phyloP scores from a whole-genome alignment of 2,797 vertebrate genomes.

The Sebastes ruberrimus region DNA sequence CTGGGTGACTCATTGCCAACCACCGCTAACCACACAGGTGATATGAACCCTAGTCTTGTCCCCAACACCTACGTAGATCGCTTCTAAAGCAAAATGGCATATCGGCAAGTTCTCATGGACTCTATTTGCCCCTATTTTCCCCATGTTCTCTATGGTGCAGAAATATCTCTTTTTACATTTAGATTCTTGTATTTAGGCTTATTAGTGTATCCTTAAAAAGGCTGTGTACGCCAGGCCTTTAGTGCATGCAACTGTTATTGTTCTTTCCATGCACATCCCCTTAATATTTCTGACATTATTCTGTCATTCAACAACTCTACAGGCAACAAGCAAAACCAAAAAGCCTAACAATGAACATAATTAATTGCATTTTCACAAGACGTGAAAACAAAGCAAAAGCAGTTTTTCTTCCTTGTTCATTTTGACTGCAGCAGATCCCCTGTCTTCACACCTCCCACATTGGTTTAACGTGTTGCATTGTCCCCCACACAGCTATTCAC shows the following conservation, averaged over 20 bases:
- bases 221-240: not conserved
- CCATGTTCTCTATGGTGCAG: not conserved
- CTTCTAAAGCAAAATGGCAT: not conserved
- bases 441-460: conserved; percentile 81
- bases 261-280: not conserved
- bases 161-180: not conserved
- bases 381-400: conserved; percentile 63
- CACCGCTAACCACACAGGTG: conserved; percentile 63
- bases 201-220: not conserved
- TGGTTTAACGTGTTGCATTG: conserved; percentile 76
- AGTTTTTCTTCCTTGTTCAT: conserved; percentile 72
- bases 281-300: not conserved
- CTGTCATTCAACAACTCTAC: conserved; percentile 14
- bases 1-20: conserved; percentile 46
- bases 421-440: conserved; percentile 75
- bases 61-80: not conserved
- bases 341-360: conserved; percentile 42
- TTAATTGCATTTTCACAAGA: conserved; percentile 59
- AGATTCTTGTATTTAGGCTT: not conserved
- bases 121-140: not conserved
- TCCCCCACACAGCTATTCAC: conserved; percentile 70
- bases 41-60: not conserved
- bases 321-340: conserved; percentile 10
- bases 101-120: not conserved
- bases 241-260: not conserved